These are phyloP conservation scores for Gouania willdenowi DNA, from an alignment of 2,797 vertebrate species.

Conservation along the genomic window DNA sequence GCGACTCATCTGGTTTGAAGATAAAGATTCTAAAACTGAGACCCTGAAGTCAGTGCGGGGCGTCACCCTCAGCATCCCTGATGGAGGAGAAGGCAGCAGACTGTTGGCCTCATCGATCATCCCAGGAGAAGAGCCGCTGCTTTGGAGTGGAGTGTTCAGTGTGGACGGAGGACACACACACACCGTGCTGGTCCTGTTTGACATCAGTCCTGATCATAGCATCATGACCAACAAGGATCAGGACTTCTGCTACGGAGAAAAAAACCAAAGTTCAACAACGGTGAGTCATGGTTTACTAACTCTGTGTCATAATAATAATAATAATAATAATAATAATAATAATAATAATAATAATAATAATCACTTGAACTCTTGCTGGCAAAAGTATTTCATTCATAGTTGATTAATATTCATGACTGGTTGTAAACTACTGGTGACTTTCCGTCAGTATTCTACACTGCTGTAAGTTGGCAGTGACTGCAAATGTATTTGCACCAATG, in stretches of 20 bases:
- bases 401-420: too few species aligned
- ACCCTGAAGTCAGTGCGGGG: constrained; percentile 23
- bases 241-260: constrained; percentile 16
- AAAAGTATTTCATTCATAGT: too few species aligned
- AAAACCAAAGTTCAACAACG: too few species aligned
- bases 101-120: constrained; percentile 79
- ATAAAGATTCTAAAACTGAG: rapidly evolving
- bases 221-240: rapidly evolving
- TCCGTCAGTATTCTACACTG: too few species aligned
- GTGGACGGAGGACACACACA: constrained; percentile 28
- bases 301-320: too few species aligned
- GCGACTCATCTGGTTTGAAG: constrained; percentile 42
- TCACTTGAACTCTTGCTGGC: too few species aligned
- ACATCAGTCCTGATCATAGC: constrained; percentile 40
- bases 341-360: too few species aligned
- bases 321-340: too few species aligned
- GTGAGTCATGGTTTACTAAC: too few species aligned
- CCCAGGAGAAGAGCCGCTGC: constrained; percentile 32
- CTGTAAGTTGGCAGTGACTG: too few species aligned
- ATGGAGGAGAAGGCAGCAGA: not conserved
- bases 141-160: constrained; percentile 83
- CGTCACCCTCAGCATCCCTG: constrained; percentile 24
- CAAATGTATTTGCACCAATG: too few species aligned
- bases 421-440: too few species aligned
- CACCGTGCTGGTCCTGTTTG: constrained; percentile 61